A percentile compares a stretch with the other conserved stretches of the same genome.
phyloP scores from a whole-genome alignment of 2,113 vertebrate genomes.

The Oncorhynchus keta region DNA sequence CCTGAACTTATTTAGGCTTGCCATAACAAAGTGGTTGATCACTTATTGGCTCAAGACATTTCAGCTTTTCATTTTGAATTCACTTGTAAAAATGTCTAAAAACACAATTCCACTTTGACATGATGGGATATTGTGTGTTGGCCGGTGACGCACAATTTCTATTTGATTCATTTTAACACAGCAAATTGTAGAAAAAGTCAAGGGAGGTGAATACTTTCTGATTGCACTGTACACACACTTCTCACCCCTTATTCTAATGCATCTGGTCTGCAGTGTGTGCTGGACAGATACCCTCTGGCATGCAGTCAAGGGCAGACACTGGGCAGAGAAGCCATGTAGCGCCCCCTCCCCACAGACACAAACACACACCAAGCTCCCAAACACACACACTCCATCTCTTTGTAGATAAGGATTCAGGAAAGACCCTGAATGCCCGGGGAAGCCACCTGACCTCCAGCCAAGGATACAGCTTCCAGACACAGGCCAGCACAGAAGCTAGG shows the following conservation, averaged over 20 bases:
- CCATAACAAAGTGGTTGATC: no score
- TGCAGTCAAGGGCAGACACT: not conserved
- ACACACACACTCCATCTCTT: not conserved
- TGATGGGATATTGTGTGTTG: no score
- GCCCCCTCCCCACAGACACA: not conserved
- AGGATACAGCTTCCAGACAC: constrained; percentile 43
- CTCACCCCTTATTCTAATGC: not conserved
- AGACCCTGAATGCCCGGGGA: constrained; percentile 42
- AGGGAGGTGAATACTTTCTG: no score
- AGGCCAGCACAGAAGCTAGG: not conserved
- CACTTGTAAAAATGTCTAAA: no score
- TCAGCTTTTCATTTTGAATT: no score
- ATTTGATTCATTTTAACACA: no score
- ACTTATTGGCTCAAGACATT: no score
- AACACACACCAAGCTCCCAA: no score
- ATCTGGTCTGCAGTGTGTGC: not conserved
- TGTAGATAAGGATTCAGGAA: constrained; percentile 19
- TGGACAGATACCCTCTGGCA: not conserved
- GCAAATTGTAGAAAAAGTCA: no score
- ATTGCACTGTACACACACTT: constrained; percentile 12
- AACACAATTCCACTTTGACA: no score
- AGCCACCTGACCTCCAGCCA: constrained; percentile 59
- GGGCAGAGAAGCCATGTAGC: constrained; percentile 1
- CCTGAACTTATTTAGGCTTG: no score
- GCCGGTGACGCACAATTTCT: no score